phyloP scores from a whole-genome alignment of 2,888 invertebrate species.

The Pachydiplax longipennis region DNA sequence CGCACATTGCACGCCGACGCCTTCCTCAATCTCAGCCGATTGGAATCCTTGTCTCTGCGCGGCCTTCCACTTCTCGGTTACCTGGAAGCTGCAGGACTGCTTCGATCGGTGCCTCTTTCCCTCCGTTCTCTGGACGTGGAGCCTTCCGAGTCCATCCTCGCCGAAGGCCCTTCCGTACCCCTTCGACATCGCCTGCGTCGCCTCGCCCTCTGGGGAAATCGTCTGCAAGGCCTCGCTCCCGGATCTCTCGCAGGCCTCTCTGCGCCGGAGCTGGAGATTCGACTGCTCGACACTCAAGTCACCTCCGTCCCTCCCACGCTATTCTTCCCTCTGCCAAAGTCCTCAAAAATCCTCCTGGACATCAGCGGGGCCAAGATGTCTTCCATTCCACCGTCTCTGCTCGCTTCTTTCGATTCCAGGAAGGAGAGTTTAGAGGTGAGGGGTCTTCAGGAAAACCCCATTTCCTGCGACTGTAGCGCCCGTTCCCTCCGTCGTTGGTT shows the following conservation, averaged over 20 bases:
- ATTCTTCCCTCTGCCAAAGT: conserved; percentile 86
- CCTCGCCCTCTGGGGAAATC: conserved; percentile 76
- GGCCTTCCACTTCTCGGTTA: conserved; percentile 78
- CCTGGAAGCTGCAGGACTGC: conserved; percentile 64
- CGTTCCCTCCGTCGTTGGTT: conserved; percentile 82
- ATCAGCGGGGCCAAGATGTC: conserved; percentile 79
- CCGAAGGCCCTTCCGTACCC: conserved; percentile 80
- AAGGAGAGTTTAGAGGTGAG: conserved; percentile 75
- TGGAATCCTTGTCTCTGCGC: conserved; percentile 74
- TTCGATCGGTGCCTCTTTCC: conserved; percentile 73
- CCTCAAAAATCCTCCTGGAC: conserved; percentile 80
- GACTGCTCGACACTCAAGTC: conserved; percentile 81
- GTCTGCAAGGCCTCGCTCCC: conserved; percentile 73
- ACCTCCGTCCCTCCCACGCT: conserved; percentile 79
- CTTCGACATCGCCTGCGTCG: conserved; percentile 80
- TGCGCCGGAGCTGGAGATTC: conserved; percentile 73
- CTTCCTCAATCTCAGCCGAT: conserved; percentile 74
- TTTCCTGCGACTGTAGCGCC: conserved; percentile 85
- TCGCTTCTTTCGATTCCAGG: conserved; percentile 82
- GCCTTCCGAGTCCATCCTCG: conserved; percentile 81
- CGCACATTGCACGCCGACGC: conserved; percentile 83
- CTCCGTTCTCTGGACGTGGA: conserved; percentile 83
- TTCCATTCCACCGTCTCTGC: conserved; percentile 78
- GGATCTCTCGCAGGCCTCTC: conserved; percentile 85
- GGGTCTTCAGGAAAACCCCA: conserved; percentile 81